Conservation (phyloP, 1,140 invertebrate species). For the Macrobrachium rosenbergii region DNA sequence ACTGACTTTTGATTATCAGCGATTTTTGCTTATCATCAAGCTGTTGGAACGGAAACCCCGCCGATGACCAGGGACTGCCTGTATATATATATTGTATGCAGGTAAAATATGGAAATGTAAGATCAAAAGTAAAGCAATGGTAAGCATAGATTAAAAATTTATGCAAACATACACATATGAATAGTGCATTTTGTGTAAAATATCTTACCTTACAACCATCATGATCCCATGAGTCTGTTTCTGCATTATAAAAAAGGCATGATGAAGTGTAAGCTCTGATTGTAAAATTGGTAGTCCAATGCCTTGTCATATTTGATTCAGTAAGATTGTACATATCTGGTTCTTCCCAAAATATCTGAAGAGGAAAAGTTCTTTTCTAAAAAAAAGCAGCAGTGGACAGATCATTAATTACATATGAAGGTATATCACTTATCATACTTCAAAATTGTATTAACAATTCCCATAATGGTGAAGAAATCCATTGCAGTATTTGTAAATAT, state of each 20-base stretch:
- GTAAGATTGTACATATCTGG: conserved; percentile 59
- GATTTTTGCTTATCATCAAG: too few species aligned
- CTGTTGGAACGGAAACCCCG: too few species aligned
- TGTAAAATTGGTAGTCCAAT: conserved; percentile 68
- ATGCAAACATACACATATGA: background rate
- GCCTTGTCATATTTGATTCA: conserved; percentile 50
- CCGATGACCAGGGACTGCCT: too few species aligned
- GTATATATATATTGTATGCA: too few species aligned
- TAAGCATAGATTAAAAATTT: too few species aligned
- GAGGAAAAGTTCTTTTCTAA: background rate
- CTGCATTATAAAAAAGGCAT: conserved; percentile 68
- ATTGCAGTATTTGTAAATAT: too few species aligned
- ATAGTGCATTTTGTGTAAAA: too few species aligned
- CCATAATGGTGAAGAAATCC: too few species aligned
- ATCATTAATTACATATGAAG: background rate
- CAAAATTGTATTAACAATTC: too few species aligned
- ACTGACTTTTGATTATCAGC: too few species aligned
- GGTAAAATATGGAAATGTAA: too few species aligned
- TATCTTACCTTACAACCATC: conserved; percentile 67
- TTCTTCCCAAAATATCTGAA: conserved; percentile 55
- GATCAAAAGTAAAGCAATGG: too few species aligned
- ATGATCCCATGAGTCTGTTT: conserved; percentile 68
- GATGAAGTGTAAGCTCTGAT: conserved; percentile 69
- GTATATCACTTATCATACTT: background rate
- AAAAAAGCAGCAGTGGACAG: background rate